These are phyloP conservation scores for Podilymbus podiceps DNA, from an alignment of 2,113 vertebrate species.

Conservation along the genomic window DNA sequence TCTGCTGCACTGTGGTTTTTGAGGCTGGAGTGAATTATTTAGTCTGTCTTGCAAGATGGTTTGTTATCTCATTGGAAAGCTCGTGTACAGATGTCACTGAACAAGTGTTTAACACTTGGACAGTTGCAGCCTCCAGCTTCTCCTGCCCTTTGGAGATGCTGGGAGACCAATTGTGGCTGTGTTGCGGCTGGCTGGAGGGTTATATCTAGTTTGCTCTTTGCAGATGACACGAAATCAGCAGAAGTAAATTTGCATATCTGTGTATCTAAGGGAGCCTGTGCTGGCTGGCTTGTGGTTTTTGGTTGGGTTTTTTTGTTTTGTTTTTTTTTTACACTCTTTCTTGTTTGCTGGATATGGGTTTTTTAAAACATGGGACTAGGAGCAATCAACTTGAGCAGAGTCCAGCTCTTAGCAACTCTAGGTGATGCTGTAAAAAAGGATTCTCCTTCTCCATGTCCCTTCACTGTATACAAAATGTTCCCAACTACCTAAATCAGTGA, in stretches of 20 bases:
- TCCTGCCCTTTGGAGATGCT: neutral
- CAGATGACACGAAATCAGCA: neutral
- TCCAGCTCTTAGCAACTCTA: neutral
- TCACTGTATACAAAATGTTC: neutral
- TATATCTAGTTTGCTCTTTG: neutral
- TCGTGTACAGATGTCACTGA: neutral
- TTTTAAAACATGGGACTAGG: neutral
- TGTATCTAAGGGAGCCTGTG: neutral
- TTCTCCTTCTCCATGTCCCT: neutral
- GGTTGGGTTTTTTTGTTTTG: too few relatives aligned
- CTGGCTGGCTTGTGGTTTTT: neutral
- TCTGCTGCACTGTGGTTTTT: neutral
- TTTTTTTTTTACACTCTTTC: neutral
- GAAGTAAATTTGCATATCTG: neutral
- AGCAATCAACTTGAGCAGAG: neutral
- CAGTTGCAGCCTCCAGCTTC: neutral
- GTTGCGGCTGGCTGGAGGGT: neutral
- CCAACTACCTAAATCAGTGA: neutral
- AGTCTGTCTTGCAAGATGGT: neutral
- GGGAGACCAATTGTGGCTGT: neutral
- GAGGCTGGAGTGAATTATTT: neutral
- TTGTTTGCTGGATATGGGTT: neutral
- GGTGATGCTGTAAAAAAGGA: neutral
- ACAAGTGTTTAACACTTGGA: neutral
- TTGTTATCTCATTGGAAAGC: neutral